A percentile compares a stretch with the other conserved stretches of the same genome.
These are phyloP conservation scores for Crenichthys baileyi DNA, from an alignment of 2,797 vertebrate genomes.

Conservation along the genomic window DNA sequence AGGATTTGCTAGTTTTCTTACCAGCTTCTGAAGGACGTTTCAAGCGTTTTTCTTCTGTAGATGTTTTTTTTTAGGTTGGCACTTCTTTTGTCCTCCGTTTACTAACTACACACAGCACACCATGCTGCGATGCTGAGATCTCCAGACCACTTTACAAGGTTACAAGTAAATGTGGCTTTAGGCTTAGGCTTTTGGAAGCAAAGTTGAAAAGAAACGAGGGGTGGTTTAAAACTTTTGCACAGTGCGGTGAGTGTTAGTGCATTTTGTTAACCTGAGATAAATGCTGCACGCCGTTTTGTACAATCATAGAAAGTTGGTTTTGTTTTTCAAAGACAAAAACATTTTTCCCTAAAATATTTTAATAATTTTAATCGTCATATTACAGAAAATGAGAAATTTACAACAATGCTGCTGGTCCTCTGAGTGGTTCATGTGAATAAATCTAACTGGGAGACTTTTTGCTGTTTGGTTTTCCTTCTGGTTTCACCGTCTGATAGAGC, in stretches of 20 bases:
- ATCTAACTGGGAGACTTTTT: constrained; percentile 1
- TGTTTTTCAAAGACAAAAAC: neutral
- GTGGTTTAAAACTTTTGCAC: neutral
- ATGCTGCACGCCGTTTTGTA: constrained; percentile 17
- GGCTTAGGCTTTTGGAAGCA: neutral
- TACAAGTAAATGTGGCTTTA: neutral
- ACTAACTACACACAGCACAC: neutral
- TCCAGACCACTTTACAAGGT: neutral
- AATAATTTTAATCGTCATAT: neutral
- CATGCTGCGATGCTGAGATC: neutral
- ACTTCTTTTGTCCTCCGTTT: neutral
- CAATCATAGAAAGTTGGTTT: constrained; percentile 13
- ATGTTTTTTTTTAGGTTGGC: neutral
- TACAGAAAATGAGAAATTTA: constrained; percentile 21
- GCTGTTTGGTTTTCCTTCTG: constrained; percentile 42
- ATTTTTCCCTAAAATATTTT: constrained; percentile 37
- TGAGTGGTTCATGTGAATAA: constrained; percentile 17
- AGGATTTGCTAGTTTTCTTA: neutral
- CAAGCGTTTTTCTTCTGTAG: neutral
- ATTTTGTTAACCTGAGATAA: neutral
- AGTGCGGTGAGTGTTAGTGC: neutral
- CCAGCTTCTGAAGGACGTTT: neutral
- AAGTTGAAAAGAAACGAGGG: neutral
- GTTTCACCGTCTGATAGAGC: constrained; percentile 83
- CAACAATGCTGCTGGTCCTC: constrained; percentile 8